phyloP scores from a whole-genome alignment of 2,797 vertebrate genomes.

The Acanthopagrus latus region DNA sequence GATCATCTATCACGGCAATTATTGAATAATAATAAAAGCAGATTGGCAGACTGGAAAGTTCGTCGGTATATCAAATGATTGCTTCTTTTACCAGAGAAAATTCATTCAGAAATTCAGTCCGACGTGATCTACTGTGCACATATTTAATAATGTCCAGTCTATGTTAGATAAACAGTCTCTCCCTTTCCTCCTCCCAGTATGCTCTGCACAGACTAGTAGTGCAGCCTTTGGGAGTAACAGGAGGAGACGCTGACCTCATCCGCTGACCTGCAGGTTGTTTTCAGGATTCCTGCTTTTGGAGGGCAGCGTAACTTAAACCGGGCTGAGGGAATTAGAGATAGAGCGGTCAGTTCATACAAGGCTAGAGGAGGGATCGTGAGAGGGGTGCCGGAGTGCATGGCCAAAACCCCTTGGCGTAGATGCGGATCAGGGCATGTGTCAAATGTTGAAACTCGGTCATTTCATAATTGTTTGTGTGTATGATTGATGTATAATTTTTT shows the following conservation, averaged over 20 bases:
- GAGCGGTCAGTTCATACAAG: conserved; percentile 25
- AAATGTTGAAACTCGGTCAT: conserved; percentile 12
- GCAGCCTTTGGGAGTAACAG: conserved; percentile 47
- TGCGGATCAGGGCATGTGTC: not conserved
- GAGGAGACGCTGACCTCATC: conserved; percentile 62
- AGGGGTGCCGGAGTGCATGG: not conserved
- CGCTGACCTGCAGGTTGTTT: conserved; percentile 70
- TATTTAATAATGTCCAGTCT: not conserved
- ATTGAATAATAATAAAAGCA: conserved; percentile 2
- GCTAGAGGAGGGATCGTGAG: conserved; percentile 4
- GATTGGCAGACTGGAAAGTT: not conserved
- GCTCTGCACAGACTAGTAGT: conserved; percentile 23
- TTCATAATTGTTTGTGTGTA: conserved; percentile 24
- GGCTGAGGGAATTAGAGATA: conserved; percentile 25
- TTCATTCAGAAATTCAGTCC: conserved; percentile 24
- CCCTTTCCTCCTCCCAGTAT: not conserved
- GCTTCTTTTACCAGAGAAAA: not conserved
- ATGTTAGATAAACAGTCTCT: conserved; percentile 19
- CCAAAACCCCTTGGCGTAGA: conserved; percentile 21
- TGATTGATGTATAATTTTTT: not conserved
- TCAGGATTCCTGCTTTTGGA: conserved; percentile 60
- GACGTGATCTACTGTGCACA: not conserved
- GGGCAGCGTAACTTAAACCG: conserved; percentile 57
- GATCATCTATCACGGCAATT: conserved; percentile 8
- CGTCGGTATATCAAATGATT: not conserved